These are phyloP conservation scores for Nycticorax nycticorax DNA, from an alignment of 2,113 vertebrate genomes.

Conservation along the genomic window DNA sequence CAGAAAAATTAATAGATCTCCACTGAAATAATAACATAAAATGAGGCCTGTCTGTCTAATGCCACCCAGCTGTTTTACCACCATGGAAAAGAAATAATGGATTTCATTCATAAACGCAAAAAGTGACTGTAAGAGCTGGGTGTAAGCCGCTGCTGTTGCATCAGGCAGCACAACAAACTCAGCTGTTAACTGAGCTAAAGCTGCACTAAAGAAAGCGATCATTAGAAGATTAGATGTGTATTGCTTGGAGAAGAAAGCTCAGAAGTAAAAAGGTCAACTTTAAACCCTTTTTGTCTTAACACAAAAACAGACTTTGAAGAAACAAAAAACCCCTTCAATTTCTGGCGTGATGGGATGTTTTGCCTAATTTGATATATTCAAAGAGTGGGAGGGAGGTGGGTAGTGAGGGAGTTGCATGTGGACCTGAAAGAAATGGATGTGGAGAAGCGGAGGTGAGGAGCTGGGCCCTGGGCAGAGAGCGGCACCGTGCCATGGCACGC, in stretches of 20 bases:
- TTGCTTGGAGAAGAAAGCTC: neutral
- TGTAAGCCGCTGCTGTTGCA: neutral
- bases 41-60: neutral
- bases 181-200: neutral
- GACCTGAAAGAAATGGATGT: neutral
- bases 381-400: neutral
- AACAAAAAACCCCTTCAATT: neutral
- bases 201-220: neutral
- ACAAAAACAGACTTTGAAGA: slow-evolving; percentile 10
- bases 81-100: neutral
- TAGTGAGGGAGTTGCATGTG: neutral
- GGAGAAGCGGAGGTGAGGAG: neutral
- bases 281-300: neutral
- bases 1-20: neutral
- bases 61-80: neutral
- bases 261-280: neutral
- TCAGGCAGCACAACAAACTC: neutral
- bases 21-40: slow-evolving; percentile 4
- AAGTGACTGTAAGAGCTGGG: neutral
- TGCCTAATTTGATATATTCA: neutral
- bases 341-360: neutral
- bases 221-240: neutral
- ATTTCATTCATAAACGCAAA: neutral
- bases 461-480: neutral
- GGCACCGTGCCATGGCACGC: accelerated